Conservation (phyloP, 2,797 vertebrate species). For the Cyclopterus lumpus region DNA sequence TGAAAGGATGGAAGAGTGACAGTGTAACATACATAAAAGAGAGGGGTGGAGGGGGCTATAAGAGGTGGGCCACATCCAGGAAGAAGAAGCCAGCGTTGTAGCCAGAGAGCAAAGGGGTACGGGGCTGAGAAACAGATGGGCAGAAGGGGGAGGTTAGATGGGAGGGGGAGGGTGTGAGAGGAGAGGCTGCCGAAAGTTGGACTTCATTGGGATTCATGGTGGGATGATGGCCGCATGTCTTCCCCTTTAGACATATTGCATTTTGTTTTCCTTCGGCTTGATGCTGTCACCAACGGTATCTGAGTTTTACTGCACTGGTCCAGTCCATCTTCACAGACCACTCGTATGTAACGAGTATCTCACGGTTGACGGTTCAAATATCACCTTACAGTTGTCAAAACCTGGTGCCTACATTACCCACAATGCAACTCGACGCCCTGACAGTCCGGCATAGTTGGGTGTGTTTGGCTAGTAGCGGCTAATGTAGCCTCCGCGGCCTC, state of each 20-base stretch:
- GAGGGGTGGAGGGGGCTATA: constrained; percentile 19
- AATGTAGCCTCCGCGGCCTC: not conserved
- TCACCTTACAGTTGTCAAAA: not conserved
- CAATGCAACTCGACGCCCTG: not conserved
- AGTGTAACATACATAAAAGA: not conserved
- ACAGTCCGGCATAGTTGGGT: not conserved
- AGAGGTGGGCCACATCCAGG: constrained; percentile 46
- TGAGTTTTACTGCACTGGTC: not conserved
- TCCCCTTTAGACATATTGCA: constrained; percentile 31
- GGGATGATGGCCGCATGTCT: constrained; percentile 47
- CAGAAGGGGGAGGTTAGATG: constrained; percentile 54
- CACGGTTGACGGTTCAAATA: not conserved
- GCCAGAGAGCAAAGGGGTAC: constrained; percentile 57
- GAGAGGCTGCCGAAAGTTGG: constrained; percentile 78
- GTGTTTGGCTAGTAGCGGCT: not conserved
- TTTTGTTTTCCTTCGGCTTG: constrained; percentile 35
- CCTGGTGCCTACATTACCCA: not conserved
- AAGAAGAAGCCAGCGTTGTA: constrained; percentile 41
- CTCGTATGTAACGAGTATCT: not conserved
- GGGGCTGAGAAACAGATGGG: constrained; percentile 72
- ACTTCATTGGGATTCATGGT: constrained; percentile 60
- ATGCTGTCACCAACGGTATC: not conserved
- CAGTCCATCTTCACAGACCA: not conserved
- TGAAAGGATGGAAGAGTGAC: constrained; percentile 49
- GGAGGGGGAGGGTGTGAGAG: not conserved